phyloP scores from a whole-genome alignment of 1,140 invertebrate genomes.

The Forficula auricularia region DNA sequence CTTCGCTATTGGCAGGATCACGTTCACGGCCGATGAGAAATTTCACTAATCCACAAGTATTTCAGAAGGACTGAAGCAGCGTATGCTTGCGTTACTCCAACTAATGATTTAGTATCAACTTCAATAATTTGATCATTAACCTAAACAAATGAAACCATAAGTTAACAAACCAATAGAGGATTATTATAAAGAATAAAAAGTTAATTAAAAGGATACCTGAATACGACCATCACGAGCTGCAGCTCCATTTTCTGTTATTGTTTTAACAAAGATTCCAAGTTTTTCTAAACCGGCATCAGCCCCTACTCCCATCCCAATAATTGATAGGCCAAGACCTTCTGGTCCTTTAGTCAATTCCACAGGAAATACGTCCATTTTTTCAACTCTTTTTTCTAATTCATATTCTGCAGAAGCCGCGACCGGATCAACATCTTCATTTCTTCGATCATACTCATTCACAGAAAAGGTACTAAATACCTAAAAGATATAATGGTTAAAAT shows the following conservation, averaged over 20 bases:
- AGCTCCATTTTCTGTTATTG: slow-evolving; percentile 88
- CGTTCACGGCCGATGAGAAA: slow-evolving; percentile 86
- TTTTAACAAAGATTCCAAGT: slow-evolving; percentile 93
- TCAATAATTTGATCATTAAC: slow-evolving; percentile 99
- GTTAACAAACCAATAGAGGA: background rate
- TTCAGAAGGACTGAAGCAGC: slow-evolving; percentile 88
- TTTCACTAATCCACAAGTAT: slow-evolving; percentile 84
- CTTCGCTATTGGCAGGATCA: slow-evolving; percentile 88
- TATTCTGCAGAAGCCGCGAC: slow-evolving; percentile 96
- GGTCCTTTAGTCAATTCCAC: slow-evolving; percentile 80
- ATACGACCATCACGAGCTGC: slow-evolving; percentile 81
- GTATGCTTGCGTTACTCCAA: slow-evolving; percentile 96
- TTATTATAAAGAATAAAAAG: background rate
- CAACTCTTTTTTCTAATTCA: slow-evolving; percentile 93
- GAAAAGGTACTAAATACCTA: slow-evolving; percentile 94
- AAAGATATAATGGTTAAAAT: slow-evolving; percentile 13
- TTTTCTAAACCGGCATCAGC: slow-evolving; percentile 95
- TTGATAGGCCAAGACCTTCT: slow-evolving; percentile 87
- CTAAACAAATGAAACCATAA: no score
- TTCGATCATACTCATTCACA: slow-evolving; percentile 90
- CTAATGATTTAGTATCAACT: slow-evolving; percentile 95
- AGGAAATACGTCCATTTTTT: slow-evolving; percentile 96
- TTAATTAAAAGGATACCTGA: slow-evolving; percentile 19
- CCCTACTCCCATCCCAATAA: slow-evolving; percentile 84
- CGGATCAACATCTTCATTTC: slow-evolving; percentile 98